A percentile compares a stretch with the other conserved stretches of the same genome.
Evolutionary conservation across 2,113 vertebrate species (phyloP).

Genomic region (Bubalus kerabau): DNA sequence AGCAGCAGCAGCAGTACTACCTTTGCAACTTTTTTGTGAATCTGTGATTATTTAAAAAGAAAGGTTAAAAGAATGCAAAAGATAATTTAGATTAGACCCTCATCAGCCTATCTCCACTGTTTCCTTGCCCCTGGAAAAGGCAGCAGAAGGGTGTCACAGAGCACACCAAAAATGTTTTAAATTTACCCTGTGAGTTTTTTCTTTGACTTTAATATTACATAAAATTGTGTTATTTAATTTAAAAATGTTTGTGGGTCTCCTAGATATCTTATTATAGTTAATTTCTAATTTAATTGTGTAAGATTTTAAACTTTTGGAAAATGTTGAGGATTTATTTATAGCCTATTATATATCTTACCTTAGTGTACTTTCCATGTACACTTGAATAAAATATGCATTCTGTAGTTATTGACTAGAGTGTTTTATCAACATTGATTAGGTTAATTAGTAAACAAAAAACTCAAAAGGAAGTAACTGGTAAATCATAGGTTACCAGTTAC

Average conservation of each 20-base stretch:
- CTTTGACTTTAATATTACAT: background rate
- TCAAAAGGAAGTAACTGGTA: too few species aligned
- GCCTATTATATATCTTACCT: background rate
- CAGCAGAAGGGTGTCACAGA: background rate
- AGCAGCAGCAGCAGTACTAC: background rate
- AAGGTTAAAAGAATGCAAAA: background rate
- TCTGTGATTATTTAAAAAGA: background rate
- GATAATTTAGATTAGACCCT: background rate
- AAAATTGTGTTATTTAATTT: background rate
- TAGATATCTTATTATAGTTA: background rate
- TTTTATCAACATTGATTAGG: background rate
- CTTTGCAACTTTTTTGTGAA: background rate
- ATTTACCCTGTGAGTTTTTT: background rate
- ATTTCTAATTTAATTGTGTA: background rate
- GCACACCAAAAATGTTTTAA: background rate
- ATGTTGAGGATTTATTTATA: background rate
- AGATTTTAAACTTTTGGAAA: background rate
- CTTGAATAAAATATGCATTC: background rate
- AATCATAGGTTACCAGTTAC: background rate
- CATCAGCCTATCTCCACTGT: background rate
- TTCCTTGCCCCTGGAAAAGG: background rate
- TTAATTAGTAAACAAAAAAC: background rate
- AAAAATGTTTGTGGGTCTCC: background rate
- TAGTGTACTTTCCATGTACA: background rate
- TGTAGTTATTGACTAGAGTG: background rate